These are phyloP conservation scores for Pachycephala philippinensis DNA, from an alignment of 2,113 vertebrate genomes.

Conservation along the genomic window DNA sequence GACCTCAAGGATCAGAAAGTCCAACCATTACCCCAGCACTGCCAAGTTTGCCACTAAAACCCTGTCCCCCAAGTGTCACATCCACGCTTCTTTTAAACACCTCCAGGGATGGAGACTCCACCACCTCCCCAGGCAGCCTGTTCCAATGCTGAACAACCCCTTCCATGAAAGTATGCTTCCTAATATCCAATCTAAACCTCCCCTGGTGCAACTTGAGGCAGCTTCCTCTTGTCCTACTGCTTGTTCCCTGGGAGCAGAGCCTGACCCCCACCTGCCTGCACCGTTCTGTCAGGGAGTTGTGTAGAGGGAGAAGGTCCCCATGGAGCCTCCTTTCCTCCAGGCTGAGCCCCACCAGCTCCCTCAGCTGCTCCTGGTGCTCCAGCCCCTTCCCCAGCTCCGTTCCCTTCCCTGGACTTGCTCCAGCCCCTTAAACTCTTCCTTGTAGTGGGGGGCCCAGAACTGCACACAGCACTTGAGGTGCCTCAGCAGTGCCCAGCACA, in stretches of 20 bases:
- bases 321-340: background rate
- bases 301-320: rapidly evolving
- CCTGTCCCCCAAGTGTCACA: background rate
- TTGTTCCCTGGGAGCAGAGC: background rate
- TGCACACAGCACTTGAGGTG: background rate
- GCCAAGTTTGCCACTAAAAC: background rate
- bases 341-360: background rate
- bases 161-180: background rate
- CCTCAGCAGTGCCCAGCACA: background rate
- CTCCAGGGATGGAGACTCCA: background rate
- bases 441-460: background rate
- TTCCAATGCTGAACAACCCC: background rate
- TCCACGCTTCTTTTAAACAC: background rate
- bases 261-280: background rate
- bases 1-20: background rate
- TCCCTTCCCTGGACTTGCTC: background rate
- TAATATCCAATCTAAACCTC: background rate
- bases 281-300: background rate
- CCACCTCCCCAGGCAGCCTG: background rate
- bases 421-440: background rate
- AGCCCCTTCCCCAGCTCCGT: background rate
- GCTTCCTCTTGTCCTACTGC: background rate
- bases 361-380: background rate
- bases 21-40: background rate
- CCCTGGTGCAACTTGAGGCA: background rate